Percentiles rank a stretch among this genome's conserved stretches.
These are phyloP conservation scores for Mus spretus DNA, from an alignment of 2,797 vertebrate genomes.

Conservation along the genomic window DNA sequence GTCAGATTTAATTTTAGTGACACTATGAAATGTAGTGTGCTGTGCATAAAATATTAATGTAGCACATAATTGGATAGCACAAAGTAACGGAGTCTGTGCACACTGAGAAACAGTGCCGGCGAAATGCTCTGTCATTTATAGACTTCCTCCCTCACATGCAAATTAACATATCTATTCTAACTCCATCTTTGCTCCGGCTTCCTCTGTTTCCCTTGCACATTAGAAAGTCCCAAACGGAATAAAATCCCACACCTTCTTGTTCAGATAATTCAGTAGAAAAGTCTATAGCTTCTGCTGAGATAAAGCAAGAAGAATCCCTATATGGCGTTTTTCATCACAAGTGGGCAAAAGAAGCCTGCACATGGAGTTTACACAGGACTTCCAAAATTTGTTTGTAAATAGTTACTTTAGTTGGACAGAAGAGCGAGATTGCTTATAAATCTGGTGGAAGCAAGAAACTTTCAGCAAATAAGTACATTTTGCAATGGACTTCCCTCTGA, in stretches of 20 bases:
- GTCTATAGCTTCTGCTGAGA: conserved; percentile 15
- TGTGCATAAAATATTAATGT: conserved; percentile 79
- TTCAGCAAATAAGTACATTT: conserved; percentile 30
- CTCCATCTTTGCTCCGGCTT: conserved; percentile 44
- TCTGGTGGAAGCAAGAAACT: conserved; percentile 32
- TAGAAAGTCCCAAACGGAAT: conserved; percentile 6
- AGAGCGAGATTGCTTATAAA: conserved; percentile 37
- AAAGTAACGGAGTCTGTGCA: conserved; percentile 72
- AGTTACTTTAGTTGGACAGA: conserved; percentile 38
- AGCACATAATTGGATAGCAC: conserved; percentile 76
- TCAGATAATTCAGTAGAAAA: not conserved
- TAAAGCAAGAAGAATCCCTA: not conserved
- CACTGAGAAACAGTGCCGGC: conserved; percentile 54
- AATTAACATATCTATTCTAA: conserved; percentile 68
- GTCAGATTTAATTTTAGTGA: conserved; percentile 79
- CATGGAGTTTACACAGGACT: not conserved
- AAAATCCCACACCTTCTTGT: not conserved
- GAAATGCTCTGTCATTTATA: conserved; percentile 69
- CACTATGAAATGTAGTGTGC: conserved; percentile 76
- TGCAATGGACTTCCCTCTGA: not conserved
- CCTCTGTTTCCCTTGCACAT: conserved; percentile 13
- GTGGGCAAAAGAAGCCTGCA: not conserved
- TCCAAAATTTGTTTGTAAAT: conserved; percentile 62
- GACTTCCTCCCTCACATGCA: not conserved
- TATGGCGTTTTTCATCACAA: not conserved